Percentiles rank a stretch among this genome's conserved stretches.
phyloP scores from a whole-genome alignment of 2,797 vertebrate species.

The Malacoctenus gilli region DNA sequence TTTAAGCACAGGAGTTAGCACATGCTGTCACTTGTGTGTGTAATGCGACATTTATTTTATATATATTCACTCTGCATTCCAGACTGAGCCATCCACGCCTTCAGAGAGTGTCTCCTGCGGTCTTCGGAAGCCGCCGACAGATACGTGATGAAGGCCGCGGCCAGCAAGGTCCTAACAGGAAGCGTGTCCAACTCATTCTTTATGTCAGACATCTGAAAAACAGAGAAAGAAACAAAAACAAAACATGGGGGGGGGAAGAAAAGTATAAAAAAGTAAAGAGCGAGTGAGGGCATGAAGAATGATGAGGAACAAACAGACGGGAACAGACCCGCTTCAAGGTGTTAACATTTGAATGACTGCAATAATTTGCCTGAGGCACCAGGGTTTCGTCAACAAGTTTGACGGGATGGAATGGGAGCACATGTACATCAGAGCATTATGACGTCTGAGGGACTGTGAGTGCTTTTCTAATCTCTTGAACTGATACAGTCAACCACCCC shows the following conservation, averaged over 20 bases:
- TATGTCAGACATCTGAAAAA: conserved; percentile 90
- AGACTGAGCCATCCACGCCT: conserved; percentile 89
- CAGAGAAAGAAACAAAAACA: conserved; percentile 14
- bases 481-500: conserved; percentile 9
- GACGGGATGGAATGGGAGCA: too few relatives aligned
- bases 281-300: too few relatives aligned
- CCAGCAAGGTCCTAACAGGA: conserved; percentile 89
- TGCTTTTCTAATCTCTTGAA: conserved; percentile 17
- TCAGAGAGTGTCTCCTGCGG: conserved; percentile 86
- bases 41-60: conserved; percentile 4
- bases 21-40: conserved; percentile 24
- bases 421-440: too few relatives aligned
- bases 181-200: conserved; percentile 89
- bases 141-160: conserved; percentile 96
- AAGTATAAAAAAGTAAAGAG: too few relatives aligned
- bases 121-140: conserved; percentile 92
- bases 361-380: too few relatives aligned
- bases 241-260: too few relatives aligned
- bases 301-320: background rate
- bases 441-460: too few relatives aligned
- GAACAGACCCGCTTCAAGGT: too few relatives aligned
- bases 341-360: too few relatives aligned
- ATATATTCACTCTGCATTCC: conserved; percentile 87
- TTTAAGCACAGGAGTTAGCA: conserved; percentile 12
- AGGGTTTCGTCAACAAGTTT: too few relatives aligned